Evolutionary conservation across 1,140 invertebrate species (phyloP).

Genomic region (Zelostemma sp.): DNA sequence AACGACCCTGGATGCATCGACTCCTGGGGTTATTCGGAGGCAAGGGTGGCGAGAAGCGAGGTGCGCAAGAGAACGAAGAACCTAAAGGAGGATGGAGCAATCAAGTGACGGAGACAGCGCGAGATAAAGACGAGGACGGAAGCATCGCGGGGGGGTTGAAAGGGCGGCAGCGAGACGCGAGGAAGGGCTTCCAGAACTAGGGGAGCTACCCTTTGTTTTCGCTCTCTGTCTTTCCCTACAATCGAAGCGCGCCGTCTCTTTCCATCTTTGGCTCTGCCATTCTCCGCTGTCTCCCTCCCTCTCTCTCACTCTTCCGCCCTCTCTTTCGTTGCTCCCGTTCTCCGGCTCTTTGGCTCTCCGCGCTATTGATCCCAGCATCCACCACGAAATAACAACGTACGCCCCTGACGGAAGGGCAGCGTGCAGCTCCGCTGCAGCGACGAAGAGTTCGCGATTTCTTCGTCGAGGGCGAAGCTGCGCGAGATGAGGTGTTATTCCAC

Average conservation of each 20-base stretch:
- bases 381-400: slow-evolving; percentile 70
- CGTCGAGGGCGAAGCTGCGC: neutral
- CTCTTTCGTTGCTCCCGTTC: slow-evolving; percentile 48
- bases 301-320: slow-evolving; percentile 41
- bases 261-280: slow-evolving; percentile 36
- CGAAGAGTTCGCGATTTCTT: slow-evolving; percentile 38
- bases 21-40: slow-evolving; percentile 67
- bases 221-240: slow-evolving; percentile 35
- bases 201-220: slow-evolving; percentile 51
- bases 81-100: slow-evolving; percentile 10
- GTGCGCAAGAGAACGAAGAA: slow-evolving; percentile 14
- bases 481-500: slow-evolving; percentile 20
- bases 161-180: slow-evolving; percentile 30
- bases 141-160: slow-evolving; percentile 18
- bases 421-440: slow-evolving; percentile 24
- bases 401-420: slow-evolving; percentile 43
- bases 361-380: slow-evolving; percentile 72
- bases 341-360: slow-evolving; percentile 63
- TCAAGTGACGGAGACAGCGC: slow-evolving; percentile 21
- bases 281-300: slow-evolving; percentile 29
- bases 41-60: slow-evolving; percentile 56
- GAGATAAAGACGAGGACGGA: slow-evolving; percentile 21
- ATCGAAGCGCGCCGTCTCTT: slow-evolving; percentile 44
- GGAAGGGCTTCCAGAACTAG: slow-evolving; percentile 40
- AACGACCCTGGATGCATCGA: slow-evolving; percentile 72